Evolutionary conservation across 2,888 invertebrate genomes (phyloP).

Genomic region (Exephanes ischioxanthus): DNA sequence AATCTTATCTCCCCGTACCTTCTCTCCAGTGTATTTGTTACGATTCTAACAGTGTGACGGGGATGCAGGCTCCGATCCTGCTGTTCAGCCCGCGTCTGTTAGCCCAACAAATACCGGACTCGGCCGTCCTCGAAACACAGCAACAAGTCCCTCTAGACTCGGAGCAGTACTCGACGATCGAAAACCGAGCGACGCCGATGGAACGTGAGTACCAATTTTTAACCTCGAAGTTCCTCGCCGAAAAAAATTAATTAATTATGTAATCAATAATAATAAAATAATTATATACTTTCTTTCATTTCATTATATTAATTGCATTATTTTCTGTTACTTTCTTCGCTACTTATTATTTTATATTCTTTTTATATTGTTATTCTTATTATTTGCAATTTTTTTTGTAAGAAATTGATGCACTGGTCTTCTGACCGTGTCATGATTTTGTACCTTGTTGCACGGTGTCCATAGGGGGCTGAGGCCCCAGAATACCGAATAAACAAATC

Average conservation of each 20-base stretch:
- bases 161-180: conserved; percentile 7
- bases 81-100: conserved; percentile 69
- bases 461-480: too few species aligned
- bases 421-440: too few species aligned
- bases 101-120: conserved; percentile 57
- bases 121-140: conserved; percentile 43
- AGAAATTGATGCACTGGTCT: too few species aligned
- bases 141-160: conserved; percentile 17
- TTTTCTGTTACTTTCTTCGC: neutral
- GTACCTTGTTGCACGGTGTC: too few species aligned
- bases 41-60: conserved; percentile 84
- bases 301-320: too few species aligned
- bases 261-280: neutral
- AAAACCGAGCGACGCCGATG: conserved; percentile 2
- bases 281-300: too few species aligned
- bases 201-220: conserved; percentile 42
- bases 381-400: too few species aligned
- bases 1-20: conserved; percentile 77
- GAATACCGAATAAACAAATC: too few species aligned
- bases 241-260: neutral
- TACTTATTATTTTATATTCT: too few species aligned
- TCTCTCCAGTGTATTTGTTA: conserved; percentile 80
- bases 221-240: neutral
- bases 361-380: too few species aligned
- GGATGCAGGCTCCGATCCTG: conserved; percentile 82